Evolutionary conservation across 2,888 invertebrate species (phyloP).

Genomic region (Lithophane semibrunnea): DNA sequence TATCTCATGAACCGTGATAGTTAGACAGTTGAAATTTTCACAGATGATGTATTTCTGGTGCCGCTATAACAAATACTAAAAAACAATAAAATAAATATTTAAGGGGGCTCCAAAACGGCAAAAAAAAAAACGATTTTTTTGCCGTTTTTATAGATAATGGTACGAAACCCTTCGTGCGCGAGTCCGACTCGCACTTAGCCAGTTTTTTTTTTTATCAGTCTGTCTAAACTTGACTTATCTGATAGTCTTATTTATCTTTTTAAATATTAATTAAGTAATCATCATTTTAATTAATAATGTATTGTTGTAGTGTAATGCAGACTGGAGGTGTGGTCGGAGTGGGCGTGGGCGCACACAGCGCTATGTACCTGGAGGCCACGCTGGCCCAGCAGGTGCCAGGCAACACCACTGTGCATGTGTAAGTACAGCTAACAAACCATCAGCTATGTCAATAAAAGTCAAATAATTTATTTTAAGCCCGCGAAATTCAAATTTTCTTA

Average conservation of each 20-base stretch:
- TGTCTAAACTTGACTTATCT: background rate
- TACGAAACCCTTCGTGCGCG: no score
- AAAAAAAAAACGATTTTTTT: no score
- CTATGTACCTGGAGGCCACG: slow-evolving; percentile 89
- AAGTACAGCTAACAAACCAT: background rate
- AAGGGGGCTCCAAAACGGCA: no score
- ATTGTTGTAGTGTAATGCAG: slow-evolving; percentile 82
- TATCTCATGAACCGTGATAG: no score
- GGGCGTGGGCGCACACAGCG: slow-evolving; percentile 87
- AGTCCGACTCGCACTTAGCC: no score
- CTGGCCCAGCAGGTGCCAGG: slow-evolving; percentile 90
- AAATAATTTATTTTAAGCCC: background rate
- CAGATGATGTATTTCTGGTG: no score
- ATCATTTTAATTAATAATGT: background rate
- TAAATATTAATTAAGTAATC: background rate
- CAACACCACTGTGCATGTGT: slow-evolving; percentile 88
- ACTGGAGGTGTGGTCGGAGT: slow-evolving; percentile 77
- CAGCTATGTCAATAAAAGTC: background rate
- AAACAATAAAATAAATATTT: no score
- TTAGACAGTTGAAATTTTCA: no score
- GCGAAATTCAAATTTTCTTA: no score
- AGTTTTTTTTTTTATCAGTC: no score
- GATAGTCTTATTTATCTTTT: background rate
- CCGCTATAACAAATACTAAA: no score
- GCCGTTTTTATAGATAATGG: no score